These are phyloP conservation scores for Typhlichthys eigenmanni DNA, from an alignment of 2,797 vertebrate species.

Conservation along the genomic window DNA sequence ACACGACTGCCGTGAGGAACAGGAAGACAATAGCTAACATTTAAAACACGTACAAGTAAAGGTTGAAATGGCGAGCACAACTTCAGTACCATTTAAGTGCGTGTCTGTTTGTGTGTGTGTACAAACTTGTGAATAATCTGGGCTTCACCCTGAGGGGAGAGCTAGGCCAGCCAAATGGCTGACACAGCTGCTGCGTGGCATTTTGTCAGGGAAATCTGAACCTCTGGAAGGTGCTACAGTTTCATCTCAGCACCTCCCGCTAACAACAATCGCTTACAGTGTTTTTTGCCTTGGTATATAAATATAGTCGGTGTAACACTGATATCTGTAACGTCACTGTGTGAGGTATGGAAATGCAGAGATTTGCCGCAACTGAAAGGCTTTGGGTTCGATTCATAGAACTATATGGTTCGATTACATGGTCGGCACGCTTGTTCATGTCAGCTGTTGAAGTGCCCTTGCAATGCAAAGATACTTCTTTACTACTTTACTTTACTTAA, in stretches of 20 bases:
- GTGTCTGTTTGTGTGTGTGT: background rate
- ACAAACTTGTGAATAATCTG: background rate
- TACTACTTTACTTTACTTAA: too few relatives aligned
- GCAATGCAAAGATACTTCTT: too few relatives aligned
- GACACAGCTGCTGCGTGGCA: constrained; percentile 48
- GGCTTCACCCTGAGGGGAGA: too few relatives aligned
- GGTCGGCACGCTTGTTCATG: background rate
- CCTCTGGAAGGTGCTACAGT: constrained; percentile 36
- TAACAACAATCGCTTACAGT: too few relatives aligned
- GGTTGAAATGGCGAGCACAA: constrained; percentile 3
- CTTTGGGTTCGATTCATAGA: background rate
- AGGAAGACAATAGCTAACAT: constrained; percentile 31
- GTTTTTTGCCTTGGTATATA: background rate
- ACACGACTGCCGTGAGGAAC: constrained; percentile 8
- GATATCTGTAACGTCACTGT: background rate
- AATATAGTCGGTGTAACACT: background rate
- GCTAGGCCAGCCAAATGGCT: background rate
- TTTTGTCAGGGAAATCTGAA: constrained; percentile 67
- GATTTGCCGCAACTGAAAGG: background rate
- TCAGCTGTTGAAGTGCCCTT: too few relatives aligned
- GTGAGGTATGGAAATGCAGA: background rate
- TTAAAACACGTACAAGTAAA: constrained; percentile 44
- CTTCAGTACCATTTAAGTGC: constrained; percentile 24
- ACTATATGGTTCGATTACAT: background rate
- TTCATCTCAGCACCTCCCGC: constrained; percentile 28